Base-by-base conservation (phyloP, 2,888 invertebrate species). In the Acanthosepion lycidas region DNA sequence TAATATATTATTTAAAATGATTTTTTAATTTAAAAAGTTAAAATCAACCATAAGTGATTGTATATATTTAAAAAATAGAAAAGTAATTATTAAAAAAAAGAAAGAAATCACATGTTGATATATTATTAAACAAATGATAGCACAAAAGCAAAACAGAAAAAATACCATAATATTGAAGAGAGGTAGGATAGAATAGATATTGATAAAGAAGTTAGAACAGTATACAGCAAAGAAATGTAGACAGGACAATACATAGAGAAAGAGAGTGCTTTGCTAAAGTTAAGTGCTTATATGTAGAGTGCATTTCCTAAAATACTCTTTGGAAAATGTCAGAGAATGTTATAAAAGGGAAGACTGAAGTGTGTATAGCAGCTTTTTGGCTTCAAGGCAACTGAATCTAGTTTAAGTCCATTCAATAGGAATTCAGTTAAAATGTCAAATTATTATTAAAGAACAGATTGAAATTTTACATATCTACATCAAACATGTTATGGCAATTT, bases 241-340 rank as follows among this genome's bases (percentile, higher is more conserved):
- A 78, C 26, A 78, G 28, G 26, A 26, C 26, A 26, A 28, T 23
- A 15, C 33, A n/a, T 0, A 78, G n/a, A n/a, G 23, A n/a, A 33
- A 78, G n/a, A 78, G 12, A 78, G 12, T 78, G 33, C 78, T 78
- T 78, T 78, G 78, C 78, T 33, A 15, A 0, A 78, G 15, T 78
- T 26, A 64, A 64, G 64, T 26, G 64, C 42, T 78, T 15, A 78
- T 78, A n/a, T n/a, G 78, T 78, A 78, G 78, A 78, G 78, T 78
- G 78, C 78, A 78, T 78, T 78, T 78, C 78, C 78, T 78, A 78
- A 78, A 78, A 78, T 78, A 78, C 78, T 78, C 78, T 78, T 78
- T n/a, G 9, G 64, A 8, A 78, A 78, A 78, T 78, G 78, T 78
- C 78, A 78, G 78, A 78, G 28, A 78, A 78, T 78, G 78, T 78